A percentile compares a stretch with the other conserved stretches of the same genome.
Evolutionary conservation across 2,113 vertebrate genomes (phyloP).

Genomic region (Notarius lentiginosus): DNA sequence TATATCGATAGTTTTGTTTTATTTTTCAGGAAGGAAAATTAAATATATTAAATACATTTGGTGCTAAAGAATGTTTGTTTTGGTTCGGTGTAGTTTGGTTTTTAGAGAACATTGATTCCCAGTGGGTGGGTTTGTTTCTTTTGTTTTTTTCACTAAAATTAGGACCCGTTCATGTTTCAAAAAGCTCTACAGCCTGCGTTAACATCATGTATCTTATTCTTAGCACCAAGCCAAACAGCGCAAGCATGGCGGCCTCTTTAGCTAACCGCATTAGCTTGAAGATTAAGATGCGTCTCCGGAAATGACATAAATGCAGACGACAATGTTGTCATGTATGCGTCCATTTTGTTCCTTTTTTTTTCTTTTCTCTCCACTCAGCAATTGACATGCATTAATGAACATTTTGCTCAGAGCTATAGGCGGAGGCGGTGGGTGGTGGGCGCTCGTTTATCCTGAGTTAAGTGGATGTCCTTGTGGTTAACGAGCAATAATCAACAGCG

Average conservation of each 20-base stretch:
- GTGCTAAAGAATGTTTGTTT: background rate
- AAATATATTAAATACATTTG: background rate
- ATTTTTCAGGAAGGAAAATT: background rate
- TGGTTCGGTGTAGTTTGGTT: too few species aligned
- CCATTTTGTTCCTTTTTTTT: constrained; percentile 64
- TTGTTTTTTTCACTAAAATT: background rate
- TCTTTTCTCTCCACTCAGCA: constrained; percentile 77
- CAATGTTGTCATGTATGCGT: constrained; percentile 76
- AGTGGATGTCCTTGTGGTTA: constrained; percentile 86
- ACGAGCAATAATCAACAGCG: constrained; percentile 89
- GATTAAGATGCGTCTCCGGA: constrained; percentile 78
- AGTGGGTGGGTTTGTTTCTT: background rate
- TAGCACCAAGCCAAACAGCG: constrained; percentile 28
- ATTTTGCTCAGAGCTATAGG: constrained; percentile 82
- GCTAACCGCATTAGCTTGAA: constrained; percentile 68
- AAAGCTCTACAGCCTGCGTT: background rate
- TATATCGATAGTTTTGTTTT: background rate
- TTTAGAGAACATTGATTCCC: background rate
- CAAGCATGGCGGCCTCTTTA: constrained; percentile 52
- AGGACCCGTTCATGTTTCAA: background rate
- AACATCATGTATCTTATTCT: background rate
- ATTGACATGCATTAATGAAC: constrained; percentile 85
- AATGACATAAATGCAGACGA: constrained; percentile 79
- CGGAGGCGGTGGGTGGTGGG: constrained; percentile 79
- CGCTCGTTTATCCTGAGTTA: constrained; percentile 81